Evolutionary conservation across 2,113 vertebrate species (phyloP).

Genomic region (Pitta sordida): DNA sequence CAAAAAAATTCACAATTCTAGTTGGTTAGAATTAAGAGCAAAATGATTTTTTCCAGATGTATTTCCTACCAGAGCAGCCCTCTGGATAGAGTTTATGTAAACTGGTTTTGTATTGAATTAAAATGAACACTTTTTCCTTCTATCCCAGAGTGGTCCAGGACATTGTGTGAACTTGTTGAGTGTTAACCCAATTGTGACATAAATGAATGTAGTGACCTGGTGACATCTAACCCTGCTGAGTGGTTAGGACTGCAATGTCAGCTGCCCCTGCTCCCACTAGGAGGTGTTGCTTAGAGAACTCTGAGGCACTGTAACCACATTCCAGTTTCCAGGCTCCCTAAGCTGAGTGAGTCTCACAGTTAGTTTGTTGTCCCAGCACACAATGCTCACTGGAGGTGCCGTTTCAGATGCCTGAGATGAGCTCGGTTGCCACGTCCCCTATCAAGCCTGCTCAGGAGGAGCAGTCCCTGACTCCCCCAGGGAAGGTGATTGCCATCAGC

Average conservation of each 20-base stretch:
- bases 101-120: background rate
- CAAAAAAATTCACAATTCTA: no score
- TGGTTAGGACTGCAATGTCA: background rate
- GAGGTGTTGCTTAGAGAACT: background rate
- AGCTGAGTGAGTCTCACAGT: background rate
- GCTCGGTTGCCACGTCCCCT: slow-evolving; percentile 81
- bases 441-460: slow-evolving; percentile 86
- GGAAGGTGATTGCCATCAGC: slow-evolving; percentile 78
- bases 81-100: background rate
- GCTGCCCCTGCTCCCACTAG: no score
- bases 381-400: background rate
- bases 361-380: background rate
- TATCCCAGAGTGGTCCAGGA: background rate
- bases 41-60: background rate
- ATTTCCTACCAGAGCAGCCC: background rate
- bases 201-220: background rate
- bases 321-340: background rate
- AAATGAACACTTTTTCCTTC: background rate
- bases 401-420: slow-evolving; percentile 81
- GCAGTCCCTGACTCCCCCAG: slow-evolving; percentile 82
- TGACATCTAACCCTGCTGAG: background rate
- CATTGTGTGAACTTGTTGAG: background rate
- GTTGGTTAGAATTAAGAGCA: background rate
- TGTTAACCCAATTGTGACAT: background rate
- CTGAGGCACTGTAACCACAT: background rate